Base-by-base conservation (phyloP, 2,113 vertebrate species). In the Triplophysa siluroides region DNA sequence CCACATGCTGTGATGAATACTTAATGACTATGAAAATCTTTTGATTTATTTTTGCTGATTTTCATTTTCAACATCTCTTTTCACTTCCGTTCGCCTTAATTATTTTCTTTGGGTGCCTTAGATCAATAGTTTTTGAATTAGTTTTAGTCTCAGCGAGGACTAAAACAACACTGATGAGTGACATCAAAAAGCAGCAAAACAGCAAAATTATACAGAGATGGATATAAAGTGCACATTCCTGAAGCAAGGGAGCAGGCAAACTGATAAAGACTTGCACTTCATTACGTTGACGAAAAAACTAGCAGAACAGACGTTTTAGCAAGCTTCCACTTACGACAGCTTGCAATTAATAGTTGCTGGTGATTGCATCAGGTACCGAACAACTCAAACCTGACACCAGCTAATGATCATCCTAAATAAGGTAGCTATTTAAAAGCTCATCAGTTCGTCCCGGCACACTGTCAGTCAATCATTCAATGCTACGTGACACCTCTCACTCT, bases 311-410 rank as follows among this genome's bases (percentile, higher is more conserved):
- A 64, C 45, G 70, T 70, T 80, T 79, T 71, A 70, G 29, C 71
- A 74, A 72, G 21, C 60, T 66, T 21, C 50, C 29, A 41, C 45
- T 68, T 64, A 73, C 60, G 78, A 80, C 72, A 69, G 65, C 82
- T 70, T 80, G 50, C 75, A 81, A 82, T 82, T 86, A 84, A 65
- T 63, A 78, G 78, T 87, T 87, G 69, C 84, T 72, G 71, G 68
- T 72, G 69, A 81, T 87, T 87, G 86, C 86, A 81, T 87, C 86
- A 87, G 84, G 82, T 78, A 76, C 50, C 81, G 63, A 81, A 83
- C 83, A 84, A 76, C 65, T 82, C 78, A 81, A 71, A 78, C 66
- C 66, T 76, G 83, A 78, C 82, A 84, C 65, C 50, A 19, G 65
- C 43, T 83, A 80, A 83, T 67, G 72, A 80, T 78, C 61, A 41